These are phyloP conservation scores for Helicoverpa armigera DNA, from an alignment of 1,140 invertebrate species.

Conservation along the genomic window DNA sequence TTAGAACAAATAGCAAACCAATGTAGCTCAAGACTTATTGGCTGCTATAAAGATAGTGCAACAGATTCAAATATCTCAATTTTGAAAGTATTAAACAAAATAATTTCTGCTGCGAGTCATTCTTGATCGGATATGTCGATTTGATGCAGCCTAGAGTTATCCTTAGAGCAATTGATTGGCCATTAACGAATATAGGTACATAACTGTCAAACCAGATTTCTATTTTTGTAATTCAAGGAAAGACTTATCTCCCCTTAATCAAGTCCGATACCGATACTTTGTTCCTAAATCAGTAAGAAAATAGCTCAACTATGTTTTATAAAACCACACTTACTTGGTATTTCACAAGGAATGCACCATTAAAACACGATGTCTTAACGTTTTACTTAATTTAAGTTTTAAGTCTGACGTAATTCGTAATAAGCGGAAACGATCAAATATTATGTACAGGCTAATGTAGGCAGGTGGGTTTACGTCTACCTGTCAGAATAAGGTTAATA, in stretches of 20 bases:
- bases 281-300: too few species aligned
- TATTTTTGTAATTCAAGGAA: too few species aligned
- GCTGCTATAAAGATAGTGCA: slow-evolving; percentile 1
- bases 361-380: slow-evolving; percentile 14
- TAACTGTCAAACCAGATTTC: too few species aligned
- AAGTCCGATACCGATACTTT: too few species aligned
- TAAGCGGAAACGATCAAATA: slow-evolving; percentile 39
- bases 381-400: slow-evolving; percentile 27
- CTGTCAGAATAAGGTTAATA: slow-evolving; percentile 41
- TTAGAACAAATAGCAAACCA: slow-evolving; percentile 12
- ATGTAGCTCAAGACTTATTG: slow-evolving; percentile 22
- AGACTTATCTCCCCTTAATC: too few species aligned
- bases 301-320: neutral
- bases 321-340: neutral
- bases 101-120: neutral
- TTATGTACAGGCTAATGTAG: slow-evolving; percentile 20
- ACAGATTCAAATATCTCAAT: neutral
- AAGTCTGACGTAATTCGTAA: slow-evolving; percentile 40
- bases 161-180: too few species aligned
- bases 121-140: too few species aligned
- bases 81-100: neutral
- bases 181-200: too few species aligned
- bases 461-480: slow-evolving; percentile 14
- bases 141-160: too few species aligned
- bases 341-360: slow-evolving; percentile 5